A percentile compares a stretch with the other conserved stretches of the same genome.
Evolutionary conservation across 2,797 vertebrate genomes (phyloP).

Genomic region (Salmo trutta): DNA sequence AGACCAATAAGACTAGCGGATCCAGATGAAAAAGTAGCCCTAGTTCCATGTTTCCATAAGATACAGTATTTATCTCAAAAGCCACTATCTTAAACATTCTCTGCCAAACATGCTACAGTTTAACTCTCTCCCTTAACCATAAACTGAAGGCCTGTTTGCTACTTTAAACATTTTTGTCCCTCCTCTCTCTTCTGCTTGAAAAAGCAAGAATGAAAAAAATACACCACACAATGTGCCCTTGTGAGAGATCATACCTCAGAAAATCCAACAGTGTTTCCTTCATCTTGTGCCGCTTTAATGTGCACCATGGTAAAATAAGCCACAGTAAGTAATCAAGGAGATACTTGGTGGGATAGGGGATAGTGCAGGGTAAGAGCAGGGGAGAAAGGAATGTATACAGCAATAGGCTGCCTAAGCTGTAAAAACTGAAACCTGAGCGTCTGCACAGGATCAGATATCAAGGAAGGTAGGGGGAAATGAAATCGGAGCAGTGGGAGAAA

Average conservation of each 20-base stretch:
- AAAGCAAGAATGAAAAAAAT: conserved; percentile 13
- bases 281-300: conserved; percentile 93
- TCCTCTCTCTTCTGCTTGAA: background rate
- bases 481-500: conserved; percentile 70
- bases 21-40: background rate
- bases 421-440: conserved; percentile 98
- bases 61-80: background rate
- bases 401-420: conserved; percentile 96
- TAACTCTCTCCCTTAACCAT: background rate
- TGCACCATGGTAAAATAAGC: conserved; percentile 97
- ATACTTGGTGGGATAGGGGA: conserved; percentile 60
- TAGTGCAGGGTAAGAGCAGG: conserved; percentile 74
- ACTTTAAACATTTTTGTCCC: conserved; percentile 14
- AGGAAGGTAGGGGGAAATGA: conserved; percentile 96
- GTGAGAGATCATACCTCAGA: conserved; percentile 86
- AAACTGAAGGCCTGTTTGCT: conserved; percentile 11
- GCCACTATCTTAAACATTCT: background rate
- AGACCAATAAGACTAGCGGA: background rate
- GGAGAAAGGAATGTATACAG: conserved; percentile 99
- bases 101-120: background rate
- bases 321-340: conserved; percentile 92
- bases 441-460: conserved; percentile 92
- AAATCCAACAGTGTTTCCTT: conserved; percentile 92
- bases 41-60: background rate
- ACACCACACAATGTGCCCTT: conserved; percentile 90